These are phyloP conservation scores for Xiphydria camelus DNA, from an alignment of 2,888 invertebrate genomes.

Conservation along the genomic window DNA sequence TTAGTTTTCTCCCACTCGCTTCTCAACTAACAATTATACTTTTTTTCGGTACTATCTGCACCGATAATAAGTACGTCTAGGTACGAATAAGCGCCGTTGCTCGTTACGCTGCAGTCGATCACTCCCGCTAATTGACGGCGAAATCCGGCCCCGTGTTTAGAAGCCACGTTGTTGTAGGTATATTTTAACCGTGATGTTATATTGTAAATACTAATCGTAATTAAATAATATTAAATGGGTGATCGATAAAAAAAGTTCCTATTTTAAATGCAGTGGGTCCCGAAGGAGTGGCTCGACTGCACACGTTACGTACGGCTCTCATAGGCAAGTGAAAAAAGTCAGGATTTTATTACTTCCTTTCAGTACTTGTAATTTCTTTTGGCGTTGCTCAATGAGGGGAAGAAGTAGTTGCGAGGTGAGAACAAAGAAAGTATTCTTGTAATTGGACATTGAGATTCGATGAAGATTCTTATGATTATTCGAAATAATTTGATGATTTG, in stretches of 20 bases:
- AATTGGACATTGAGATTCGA: no score
- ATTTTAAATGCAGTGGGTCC: slow-evolving; percentile 47
- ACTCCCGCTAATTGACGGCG: not conserved
- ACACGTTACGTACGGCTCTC: not conserved
- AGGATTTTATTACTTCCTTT: no score
- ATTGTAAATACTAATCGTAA: slow-evolving; percentile 43
- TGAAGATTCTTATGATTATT: no score
- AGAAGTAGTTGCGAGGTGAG: no score
- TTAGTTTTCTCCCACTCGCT: slow-evolving; percentile 12
- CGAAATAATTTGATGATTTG: slow-evolving; percentile 17
- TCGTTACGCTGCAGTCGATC: slow-evolving; percentile 1
- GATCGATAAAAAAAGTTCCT: slow-evolving; percentile 57
- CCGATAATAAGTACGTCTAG: no score
- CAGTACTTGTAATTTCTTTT: no score
- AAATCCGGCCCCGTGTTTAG: slow-evolving; percentile 29
- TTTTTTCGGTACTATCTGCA: no score
- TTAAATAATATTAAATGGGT: slow-evolving; percentile 38
- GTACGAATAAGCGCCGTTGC: not conserved
- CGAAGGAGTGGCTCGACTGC: slow-evolving; percentile 4
- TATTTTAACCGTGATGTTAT: slow-evolving; percentile 40
- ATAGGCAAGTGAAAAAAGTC: no score
- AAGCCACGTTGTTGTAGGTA: slow-evolving; percentile 44
- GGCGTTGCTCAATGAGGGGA: no score
- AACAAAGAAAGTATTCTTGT: no score
- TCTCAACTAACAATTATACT: no score